Evolutionary conservation across 2,888 invertebrate species (phyloP), one percentile per base, ranked within the genome.

Genomic region (Thereva nobilitata): DNA sequence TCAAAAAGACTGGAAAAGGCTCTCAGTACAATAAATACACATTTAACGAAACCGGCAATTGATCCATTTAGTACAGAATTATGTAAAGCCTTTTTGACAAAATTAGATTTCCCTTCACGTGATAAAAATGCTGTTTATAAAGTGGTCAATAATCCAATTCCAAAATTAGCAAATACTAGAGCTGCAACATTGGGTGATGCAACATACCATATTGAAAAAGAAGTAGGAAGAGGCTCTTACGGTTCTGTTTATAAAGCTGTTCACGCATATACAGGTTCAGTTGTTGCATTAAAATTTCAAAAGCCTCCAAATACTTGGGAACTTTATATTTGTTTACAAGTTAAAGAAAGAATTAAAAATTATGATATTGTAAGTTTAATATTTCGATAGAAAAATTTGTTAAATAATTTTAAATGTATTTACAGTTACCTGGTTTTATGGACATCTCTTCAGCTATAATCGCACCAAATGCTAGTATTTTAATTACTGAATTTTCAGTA

Each of bases 271-370:
- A 77, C 77, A 1, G 78, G 79, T 4, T 75, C 75, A 38, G 74
- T 79, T 12, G 89, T 91, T 61, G 92, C 92, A 37, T 83, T 92
- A n/a, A 92, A 96, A 84, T 89, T 89, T 73, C 94, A 95, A 80
- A 92, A 90, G 77, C 94, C 95, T 0, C 87, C 92, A 59, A 92
- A 94, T 79, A 88, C 89, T 50, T 97, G 97, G 97, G 97, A 97
- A 79, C 93, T 91, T 77, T 97, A 97, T 77, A 92, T 97, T 75
- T 92, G 92, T 75, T 86, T 88, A 76, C 92, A 93, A 82, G 86
- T 95, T 71, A 88, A 89, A 74, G 82, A 86, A 37, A 85, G 94
- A 71, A 84, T 95, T 74, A 83, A 82, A 71, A 82, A 84, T 76
- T 81, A 83, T 23, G 82, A 83, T 69, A 83, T 84, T 83, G 85